Conservation (phyloP, 2,888 invertebrate species). For the Xanthia togata region DNA sequence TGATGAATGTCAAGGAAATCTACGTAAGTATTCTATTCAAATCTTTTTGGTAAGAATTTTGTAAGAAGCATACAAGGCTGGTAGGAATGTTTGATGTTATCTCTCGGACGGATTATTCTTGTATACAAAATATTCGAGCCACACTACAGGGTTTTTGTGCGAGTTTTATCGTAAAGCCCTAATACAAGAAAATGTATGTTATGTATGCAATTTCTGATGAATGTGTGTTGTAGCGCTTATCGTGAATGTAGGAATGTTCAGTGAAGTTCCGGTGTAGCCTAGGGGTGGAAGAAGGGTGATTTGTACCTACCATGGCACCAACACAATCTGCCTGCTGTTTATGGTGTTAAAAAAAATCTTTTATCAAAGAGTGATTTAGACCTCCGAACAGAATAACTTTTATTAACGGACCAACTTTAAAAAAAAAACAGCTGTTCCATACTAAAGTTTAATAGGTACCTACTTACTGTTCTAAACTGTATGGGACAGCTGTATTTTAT, state of each 20-base stretch:
- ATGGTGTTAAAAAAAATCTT: too few relatives aligned
- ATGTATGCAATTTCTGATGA: conserved; percentile 43
- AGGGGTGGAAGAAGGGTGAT: conserved; percentile 12
- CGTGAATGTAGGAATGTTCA: conserved; percentile 25
- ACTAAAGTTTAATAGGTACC: too few relatives aligned
- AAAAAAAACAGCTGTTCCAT: too few relatives aligned
- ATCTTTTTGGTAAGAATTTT: not conserved
- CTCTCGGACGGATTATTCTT: not conserved
- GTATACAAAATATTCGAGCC: not conserved
- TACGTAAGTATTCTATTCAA: not conserved
- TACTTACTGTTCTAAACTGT: too few relatives aligned
- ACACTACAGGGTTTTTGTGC: conserved; percentile 2
- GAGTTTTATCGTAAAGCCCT: conserved; percentile 15
- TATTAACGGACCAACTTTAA: too few relatives aligned
- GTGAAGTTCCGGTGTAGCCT: conserved; percentile 22
- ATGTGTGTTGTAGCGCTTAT: conserved; percentile 31
- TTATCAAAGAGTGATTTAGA: too few relatives aligned
- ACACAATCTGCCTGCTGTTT: conserved; percentile 1
- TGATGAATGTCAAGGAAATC: not conserved
- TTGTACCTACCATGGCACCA: not conserved
- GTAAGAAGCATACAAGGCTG: not conserved
- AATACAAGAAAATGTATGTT: conserved; percentile 26
- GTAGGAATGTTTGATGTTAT: not conserved
- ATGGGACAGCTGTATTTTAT: too few relatives aligned
- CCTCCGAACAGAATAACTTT: too few relatives aligned